Percentiles rank a stretch among this genome's conserved stretches.
Conservation (phyloP, 2,888 invertebrate genomes). For the Acrobasis consociella region DNA sequence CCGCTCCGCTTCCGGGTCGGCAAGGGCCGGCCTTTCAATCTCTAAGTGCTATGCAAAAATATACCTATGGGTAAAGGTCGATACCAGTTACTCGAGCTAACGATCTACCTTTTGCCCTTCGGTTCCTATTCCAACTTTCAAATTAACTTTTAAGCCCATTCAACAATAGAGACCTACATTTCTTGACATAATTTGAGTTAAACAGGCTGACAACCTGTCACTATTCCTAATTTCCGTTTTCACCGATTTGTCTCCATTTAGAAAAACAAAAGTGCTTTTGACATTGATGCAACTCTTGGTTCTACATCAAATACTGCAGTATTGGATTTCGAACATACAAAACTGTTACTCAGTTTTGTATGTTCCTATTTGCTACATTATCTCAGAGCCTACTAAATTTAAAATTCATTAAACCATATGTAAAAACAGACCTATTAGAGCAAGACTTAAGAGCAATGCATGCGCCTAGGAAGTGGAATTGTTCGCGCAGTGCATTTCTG, state of each 20-base stretch:
- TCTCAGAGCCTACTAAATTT: too few relatives aligned
- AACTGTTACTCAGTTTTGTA: too few relatives aligned
- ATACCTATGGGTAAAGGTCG: constrained; percentile 34
- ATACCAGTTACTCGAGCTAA: constrained; percentile 17
- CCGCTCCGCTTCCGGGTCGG: constrained; percentile 73
- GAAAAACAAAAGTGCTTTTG: too few relatives aligned
- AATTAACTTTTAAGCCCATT: neutral
- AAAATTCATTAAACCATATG: neutral
- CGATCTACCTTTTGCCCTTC: constrained; percentile 15
- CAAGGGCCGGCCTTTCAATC: constrained; percentile 64
- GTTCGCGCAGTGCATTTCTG: constrained; percentile 42
- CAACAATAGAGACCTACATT: neutral
- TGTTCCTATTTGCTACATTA: too few relatives aligned
- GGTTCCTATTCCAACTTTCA: neutral
- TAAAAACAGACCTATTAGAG: constrained; percentile 3
- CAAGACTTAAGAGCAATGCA: constrained; percentile 31
- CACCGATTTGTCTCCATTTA: too few relatives aligned
- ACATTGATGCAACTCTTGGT: too few relatives aligned
- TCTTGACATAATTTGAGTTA: neutral
- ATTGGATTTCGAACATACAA: too few relatives aligned
- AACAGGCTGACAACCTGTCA: neutral
- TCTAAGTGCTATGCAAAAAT: constrained; percentile 34
- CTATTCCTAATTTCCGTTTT: neutral
- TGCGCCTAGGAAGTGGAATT: constrained; percentile 30
- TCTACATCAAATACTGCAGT: too few relatives aligned